Percentiles rank a stretch among this genome's conserved stretches.
phyloP scores from a whole-genome alignment of 2,888 invertebrate genomes.

The Perizoma affinitatum region DNA sequence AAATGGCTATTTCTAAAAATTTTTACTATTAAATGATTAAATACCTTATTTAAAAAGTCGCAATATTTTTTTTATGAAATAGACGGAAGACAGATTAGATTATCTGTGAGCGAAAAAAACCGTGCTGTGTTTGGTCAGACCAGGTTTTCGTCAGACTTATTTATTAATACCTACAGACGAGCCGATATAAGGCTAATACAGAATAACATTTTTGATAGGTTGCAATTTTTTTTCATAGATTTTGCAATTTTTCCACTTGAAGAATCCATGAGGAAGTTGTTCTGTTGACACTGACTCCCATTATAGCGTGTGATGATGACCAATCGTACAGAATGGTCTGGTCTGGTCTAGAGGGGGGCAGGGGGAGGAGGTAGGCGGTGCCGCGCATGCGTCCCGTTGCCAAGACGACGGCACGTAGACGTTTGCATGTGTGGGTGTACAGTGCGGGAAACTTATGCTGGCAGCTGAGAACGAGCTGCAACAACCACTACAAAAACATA shows the following conservation, averaged over 20 bases:
- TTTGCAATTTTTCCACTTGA: conserved; percentile 2
- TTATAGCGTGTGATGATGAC: conserved; percentile 37
- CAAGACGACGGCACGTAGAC: conserved; percentile 86
- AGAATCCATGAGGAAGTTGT: conserved; percentile 13
- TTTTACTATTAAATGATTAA: too few relatives aligned
- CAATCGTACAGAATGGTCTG: conserved; percentile 43
- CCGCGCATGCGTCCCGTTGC: conserved; percentile 84
- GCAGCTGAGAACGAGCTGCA: conserved; percentile 1
- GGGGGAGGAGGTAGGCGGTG: conserved; percentile 74
- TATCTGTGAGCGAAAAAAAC: too few relatives aligned
- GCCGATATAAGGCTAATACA: too few relatives aligned
- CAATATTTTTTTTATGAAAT: too few relatives aligned
- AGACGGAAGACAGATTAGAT: too few relatives aligned
- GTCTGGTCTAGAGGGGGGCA: conserved; percentile 52
- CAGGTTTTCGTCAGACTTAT: too few relatives aligned
- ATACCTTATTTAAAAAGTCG: too few relatives aligned
- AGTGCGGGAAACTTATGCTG: conserved; percentile 15
- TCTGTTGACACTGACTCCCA: conserved; percentile 30
- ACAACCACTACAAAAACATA: too few relatives aligned
- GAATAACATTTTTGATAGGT: not conserved
- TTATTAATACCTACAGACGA: too few relatives aligned
- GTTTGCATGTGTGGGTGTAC: conserved; percentile 60
- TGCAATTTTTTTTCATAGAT: conserved; percentile 1
- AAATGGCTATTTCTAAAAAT: too few relatives aligned
- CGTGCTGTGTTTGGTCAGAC: too few relatives aligned